These are phyloP conservation scores for Drosophila engyochracea DNA, from an alignment of 2,888 invertebrate species.

Conservation along the genomic window DNA sequence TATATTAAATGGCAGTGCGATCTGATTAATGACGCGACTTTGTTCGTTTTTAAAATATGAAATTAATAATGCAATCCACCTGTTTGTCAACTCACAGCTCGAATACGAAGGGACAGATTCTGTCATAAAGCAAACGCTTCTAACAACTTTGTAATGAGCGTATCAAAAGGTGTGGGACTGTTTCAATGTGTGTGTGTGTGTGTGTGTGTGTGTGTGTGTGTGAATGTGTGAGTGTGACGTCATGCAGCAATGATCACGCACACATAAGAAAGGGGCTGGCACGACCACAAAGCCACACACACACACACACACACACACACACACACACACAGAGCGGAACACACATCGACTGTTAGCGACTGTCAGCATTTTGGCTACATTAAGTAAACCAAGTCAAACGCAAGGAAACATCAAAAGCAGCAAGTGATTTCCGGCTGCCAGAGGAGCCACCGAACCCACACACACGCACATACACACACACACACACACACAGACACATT, in stretches of 20 bases:
- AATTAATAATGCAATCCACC: background rate
- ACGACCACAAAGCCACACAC: background rate
- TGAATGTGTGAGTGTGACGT: background rate
- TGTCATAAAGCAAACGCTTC: background rate
- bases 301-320: constrained; percentile 19
- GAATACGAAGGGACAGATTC: background rate
- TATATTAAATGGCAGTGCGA: background rate
- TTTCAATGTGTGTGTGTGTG: background rate
- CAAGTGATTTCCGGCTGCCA: constrained; percentile 12
- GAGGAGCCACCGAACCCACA: constrained; percentile 11
- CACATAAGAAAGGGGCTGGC: constrained; percentile 4
- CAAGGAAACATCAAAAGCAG: constrained; percentile 64
- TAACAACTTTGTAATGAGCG: background rate
- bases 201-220: background rate
- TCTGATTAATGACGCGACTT: background rate
- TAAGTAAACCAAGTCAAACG: constrained; percentile 52
- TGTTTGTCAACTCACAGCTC: background rate
- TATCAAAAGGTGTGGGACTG: background rate
- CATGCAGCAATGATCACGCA: constrained; percentile 24
- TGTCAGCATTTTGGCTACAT: constrained; percentile 45
- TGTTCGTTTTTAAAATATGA: background rate
- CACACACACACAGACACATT: background rate
- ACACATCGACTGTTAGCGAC: constrained; percentile 1
- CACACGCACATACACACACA: background rate
- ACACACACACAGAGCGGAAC: constrained; percentile 7